phyloP scores from a whole-genome alignment of 2,888 invertebrate species.

The Xylophagus ater region DNA sequence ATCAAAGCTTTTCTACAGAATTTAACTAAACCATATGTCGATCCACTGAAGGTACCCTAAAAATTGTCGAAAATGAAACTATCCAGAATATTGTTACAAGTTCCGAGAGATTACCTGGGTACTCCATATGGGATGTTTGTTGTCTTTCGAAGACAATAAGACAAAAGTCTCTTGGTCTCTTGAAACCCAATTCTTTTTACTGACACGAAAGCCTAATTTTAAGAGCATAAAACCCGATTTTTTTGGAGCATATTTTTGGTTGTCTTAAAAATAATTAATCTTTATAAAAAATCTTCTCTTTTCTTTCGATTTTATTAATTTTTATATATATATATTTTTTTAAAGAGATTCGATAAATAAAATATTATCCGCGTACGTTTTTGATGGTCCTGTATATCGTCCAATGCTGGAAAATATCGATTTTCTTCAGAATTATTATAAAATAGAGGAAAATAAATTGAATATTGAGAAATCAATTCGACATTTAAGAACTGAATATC shows the following conservation, averaged over 20 bases:
- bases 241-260: background rate
- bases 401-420: conserved; percentile 31
- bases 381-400: conserved; percentile 30
- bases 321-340: background rate
- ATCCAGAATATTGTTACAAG: no score
- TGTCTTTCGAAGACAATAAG: no score
- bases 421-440: conserved; percentile 27
- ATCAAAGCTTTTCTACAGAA: no score
- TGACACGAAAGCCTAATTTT: no score
- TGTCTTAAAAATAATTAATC: background rate
- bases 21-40: no score
- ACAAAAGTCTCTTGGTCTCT: no score
- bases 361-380: conserved; percentile 27
- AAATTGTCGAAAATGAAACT: no score
- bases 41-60: no score
- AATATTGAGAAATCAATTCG: conserved; percentile 26
- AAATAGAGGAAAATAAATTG: conserved; percentile 24
- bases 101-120: no score
- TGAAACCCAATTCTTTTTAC: no score
- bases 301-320: conserved; percentile 1
- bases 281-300: conserved; percentile 5
- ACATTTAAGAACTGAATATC: conserved; percentile 27
- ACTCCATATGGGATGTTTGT: no score
- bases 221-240: no score
- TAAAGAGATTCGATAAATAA: conserved; percentile 25